phyloP scores from a whole-genome alignment of 2,888 invertebrate species.

The Aphrophora alni region DNA sequence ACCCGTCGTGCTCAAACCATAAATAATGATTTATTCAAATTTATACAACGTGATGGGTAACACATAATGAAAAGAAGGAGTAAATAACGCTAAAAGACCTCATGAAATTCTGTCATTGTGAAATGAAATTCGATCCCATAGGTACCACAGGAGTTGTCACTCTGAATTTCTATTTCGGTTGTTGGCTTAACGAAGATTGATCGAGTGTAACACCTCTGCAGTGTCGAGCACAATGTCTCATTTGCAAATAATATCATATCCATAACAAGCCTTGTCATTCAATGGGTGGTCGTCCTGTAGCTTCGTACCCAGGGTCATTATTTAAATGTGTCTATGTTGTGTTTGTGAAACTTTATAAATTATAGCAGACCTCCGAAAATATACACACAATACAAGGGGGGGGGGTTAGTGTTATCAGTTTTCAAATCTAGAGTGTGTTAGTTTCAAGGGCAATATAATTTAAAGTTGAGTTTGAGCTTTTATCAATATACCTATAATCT shows the following conservation, averaged over 20 bases:
- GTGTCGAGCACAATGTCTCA: background rate
- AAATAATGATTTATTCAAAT: background rate
- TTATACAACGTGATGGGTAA: background rate
- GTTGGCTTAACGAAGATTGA: background rate
- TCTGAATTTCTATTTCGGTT: background rate
- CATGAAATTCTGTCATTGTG: background rate
- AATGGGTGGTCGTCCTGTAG: background rate
- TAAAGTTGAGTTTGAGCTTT: too few relatives aligned
- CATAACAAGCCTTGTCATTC: background rate
- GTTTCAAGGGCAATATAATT: too few relatives aligned
- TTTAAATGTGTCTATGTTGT: background rate
- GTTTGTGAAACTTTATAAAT: background rate
- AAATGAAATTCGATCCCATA: background rate
- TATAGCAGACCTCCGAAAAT: background rate
- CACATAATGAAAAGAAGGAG: background rate
- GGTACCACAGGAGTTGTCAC: background rate
- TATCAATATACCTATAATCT: too few relatives aligned
- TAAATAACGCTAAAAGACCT: background rate
- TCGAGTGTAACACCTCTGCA: background rate
- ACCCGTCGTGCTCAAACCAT: background rate
- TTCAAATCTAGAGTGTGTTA: too few relatives aligned
- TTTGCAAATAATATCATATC: slow-evolving; percentile 9
- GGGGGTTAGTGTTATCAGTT: too few relatives aligned
- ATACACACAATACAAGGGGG: background rate
- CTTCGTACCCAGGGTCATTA: background rate